Evolutionary conservation across 2,113 vertebrate species (phyloP), one percentile per base, ranked within the genome.

Genomic region (Pogona vitticeps): DNA sequence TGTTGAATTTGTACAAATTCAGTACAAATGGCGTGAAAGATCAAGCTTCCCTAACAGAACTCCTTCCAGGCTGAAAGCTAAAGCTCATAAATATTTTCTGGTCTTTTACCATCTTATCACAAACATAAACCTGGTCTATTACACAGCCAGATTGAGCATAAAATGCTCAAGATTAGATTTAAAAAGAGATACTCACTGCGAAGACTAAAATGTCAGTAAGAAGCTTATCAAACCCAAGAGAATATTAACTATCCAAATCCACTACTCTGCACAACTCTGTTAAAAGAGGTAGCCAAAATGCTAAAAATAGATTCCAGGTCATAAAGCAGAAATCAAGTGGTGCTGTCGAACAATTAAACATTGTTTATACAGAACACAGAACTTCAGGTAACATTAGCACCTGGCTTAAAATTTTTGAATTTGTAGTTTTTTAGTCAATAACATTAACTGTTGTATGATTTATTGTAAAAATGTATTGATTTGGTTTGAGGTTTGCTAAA

Each of bases 201-300:
- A 70, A 82, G 52, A 68, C 31, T 70, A 70, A 70, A 70, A 76
- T 82, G 42, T 82, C 65, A 82, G 40, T 33, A 70, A 31, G 31
- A 56, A 52, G 42, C 65, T 82, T 82, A 82, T 82, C 80, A 82
- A n/a, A 33, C 65, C 42, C 80, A 82, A 70, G 42, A 70, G 65
- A 82, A 42, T 23, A 70, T 82, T 82, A 82, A 56, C 65, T 70
- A 46, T 81, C 42, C 65, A 36, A 56, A 82, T 82, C 65, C 40
- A 70, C 80, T 21, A 31, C 9, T 82, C 80, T 15, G 18, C 23
- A 77, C 86, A n/a, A 80, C 21, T 10, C 1, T 80, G 42, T 6
- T 79, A 38, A 52, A 58, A 52, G 40, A 36, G 80, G 38, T 33
- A 83, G 58, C 9, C 76, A 2, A 40, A 21, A 67, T 2, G 31